Percentiles rank a stretch among this genome's conserved stretches.
Conservation (phyloP, 2,113 vertebrate genomes). For the Argyrosomus japonicus region DNA sequence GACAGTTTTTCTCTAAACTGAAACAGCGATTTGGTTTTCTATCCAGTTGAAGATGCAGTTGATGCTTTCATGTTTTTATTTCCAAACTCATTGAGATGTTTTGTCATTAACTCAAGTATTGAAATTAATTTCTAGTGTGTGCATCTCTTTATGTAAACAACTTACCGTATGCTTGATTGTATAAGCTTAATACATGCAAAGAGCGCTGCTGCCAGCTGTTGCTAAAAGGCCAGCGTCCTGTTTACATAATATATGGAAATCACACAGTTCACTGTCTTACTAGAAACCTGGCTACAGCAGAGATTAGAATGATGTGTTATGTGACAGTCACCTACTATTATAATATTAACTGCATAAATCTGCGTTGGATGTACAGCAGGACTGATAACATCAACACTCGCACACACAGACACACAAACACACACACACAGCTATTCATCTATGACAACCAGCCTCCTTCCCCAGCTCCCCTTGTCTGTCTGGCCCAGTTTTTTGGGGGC, state of each 20-base stretch:
- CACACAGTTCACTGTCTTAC: constrained; percentile 24
- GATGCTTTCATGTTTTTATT: neutral
- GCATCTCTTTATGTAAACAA: constrained; percentile 5
- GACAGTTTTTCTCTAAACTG: too few species aligned
- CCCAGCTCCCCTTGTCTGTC: neutral
- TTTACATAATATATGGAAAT: constrained; percentile 49
- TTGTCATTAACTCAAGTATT: neutral
- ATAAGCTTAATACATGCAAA: constrained; percentile 2
- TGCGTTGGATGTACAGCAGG: neutral
- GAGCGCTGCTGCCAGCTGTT: constrained; percentile 32
- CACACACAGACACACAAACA: neutral
- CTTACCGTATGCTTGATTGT: neutral
- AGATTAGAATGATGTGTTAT: constrained; percentile 21
- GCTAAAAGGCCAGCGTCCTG: constrained; percentile 19
- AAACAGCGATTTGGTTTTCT: neutral
- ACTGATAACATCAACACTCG: neutral
- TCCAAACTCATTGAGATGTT: neutral
- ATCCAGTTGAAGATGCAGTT: too few species aligned
- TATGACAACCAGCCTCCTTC: neutral
- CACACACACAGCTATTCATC: neutral
- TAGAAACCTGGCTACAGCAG: neutral
- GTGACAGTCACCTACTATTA: constrained; percentile 7
- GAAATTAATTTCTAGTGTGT: neutral
- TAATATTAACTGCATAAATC: constrained; percentile 26
- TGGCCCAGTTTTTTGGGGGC: constrained; percentile 20